phyloP scores from a whole-genome alignment of 1,140 invertebrate genomes.

The Aplysia californica region DNA sequence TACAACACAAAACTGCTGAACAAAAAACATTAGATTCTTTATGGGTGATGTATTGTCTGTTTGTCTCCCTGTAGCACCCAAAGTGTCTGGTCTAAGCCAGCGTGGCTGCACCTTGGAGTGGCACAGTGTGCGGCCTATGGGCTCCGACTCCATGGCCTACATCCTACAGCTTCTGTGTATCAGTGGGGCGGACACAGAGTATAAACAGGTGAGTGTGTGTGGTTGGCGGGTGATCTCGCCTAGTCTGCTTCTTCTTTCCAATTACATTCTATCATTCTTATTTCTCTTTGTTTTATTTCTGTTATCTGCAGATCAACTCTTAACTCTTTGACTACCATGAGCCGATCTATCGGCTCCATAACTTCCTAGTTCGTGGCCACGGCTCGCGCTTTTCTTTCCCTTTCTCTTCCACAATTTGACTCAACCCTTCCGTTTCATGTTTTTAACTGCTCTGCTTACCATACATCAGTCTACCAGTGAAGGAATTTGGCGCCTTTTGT shows the following conservation, averaged over 20 bases:
- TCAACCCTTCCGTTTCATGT: background rate
- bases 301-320: too few species aligned
- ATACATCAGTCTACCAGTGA: too few species aligned
- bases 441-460: too few species aligned
- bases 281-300: too few species aligned
- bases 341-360: too few species aligned
- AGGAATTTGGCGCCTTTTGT: too few species aligned
- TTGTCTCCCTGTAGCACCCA: constrained; percentile 69
- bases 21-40: too few species aligned
- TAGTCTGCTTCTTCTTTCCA: too few species aligned
- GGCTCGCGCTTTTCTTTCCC: background rate
- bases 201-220: constrained; percentile 69
- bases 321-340: too few species aligned
- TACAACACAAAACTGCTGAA: too few species aligned
- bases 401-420: background rate
- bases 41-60: too few species aligned
- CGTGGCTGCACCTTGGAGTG: constrained; percentile 72
- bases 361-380: background rate
- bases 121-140: constrained; percentile 68
- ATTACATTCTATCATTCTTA: too few species aligned
- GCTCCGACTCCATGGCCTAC: constrained; percentile 76
- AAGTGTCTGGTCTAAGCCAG: constrained; percentile 69
- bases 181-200: constrained; percentile 73
- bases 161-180: constrained; percentile 74
- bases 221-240: background rate